Evolutionary conservation across 2,113 vertebrate species (phyloP).

Genomic region (Aspiorhynchus laticeps): DNA sequence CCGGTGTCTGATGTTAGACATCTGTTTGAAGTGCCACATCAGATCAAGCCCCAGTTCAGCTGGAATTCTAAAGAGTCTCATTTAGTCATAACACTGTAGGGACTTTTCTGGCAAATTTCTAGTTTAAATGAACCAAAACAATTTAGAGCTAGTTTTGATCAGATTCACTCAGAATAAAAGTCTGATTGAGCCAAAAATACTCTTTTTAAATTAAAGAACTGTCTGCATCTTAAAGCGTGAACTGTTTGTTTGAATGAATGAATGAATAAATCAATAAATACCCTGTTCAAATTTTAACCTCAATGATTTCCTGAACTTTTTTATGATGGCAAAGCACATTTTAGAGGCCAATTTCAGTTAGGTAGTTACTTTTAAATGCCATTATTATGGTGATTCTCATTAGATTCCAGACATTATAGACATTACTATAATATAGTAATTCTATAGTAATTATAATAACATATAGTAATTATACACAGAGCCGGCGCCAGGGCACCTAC

Average conservation of each 20-base stretch:
- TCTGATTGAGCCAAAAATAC: not conserved
- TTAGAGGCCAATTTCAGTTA: not conserved
- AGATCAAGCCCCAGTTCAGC: not conserved
- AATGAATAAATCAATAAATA: not conserved
- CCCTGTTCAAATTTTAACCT: not conserved
- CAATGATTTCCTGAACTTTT: not conserved
- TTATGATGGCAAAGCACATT: not conserved
- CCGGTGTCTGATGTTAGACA: not conserved
- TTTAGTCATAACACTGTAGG: not conserved
- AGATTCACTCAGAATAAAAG: not conserved
- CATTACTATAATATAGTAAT: not conserved
- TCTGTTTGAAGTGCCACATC: conserved; percentile 11
- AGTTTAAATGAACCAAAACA: not conserved
- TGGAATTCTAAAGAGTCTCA: not conserved
- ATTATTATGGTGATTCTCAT: not conserved
- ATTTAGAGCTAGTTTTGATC: not conserved
- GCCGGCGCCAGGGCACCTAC: too few relatives aligned
- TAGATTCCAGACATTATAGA: not conserved
- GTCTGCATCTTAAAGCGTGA: not conserved
- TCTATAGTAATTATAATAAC: too few relatives aligned
- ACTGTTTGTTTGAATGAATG: not conserved
- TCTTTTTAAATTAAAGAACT: not conserved
- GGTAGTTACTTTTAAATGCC: not conserved
- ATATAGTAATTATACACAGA: too few relatives aligned
- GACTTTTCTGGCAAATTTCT: not conserved